A percentile compares a stretch with the other conserved stretches of the same genome.
phyloP scores from a whole-genome alignment of 2,797 vertebrate genomes.

The Galago senegalensis region DNA sequence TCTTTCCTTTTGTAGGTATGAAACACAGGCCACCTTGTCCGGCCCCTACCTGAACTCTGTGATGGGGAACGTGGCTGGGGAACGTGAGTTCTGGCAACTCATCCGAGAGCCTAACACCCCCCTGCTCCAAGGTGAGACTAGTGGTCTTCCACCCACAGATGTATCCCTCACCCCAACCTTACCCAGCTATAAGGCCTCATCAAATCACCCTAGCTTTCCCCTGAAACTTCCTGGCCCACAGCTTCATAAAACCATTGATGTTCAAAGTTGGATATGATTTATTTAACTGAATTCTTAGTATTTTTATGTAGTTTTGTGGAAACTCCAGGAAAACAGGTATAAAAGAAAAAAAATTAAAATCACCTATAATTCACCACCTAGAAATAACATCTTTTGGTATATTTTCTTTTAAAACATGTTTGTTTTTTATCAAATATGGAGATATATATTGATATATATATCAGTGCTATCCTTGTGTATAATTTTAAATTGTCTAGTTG shows the following conservation, averaged over 20 bases:
- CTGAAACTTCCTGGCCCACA: not conserved
- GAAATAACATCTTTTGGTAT: not conserved
- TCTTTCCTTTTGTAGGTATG: conserved; percentile 89
- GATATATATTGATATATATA: not conserved
- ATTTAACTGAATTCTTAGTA: not conserved
- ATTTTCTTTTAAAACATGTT: conserved; percentile 28
- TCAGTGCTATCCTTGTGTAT: not conserved
- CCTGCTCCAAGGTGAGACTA: conserved; percentile 76
- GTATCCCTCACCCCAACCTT: not conserved
- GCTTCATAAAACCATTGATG: not conserved
- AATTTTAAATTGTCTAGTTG: conserved; percentile 1
- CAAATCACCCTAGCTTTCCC: not conserved
- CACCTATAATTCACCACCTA: not conserved
- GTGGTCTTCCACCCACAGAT: not conserved
- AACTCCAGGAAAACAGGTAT: not conserved
- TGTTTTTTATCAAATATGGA: conserved; percentile 2
- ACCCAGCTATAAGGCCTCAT: not conserved
- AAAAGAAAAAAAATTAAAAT: not conserved
- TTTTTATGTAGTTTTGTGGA: not conserved
- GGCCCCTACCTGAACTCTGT: conserved; percentile 93
- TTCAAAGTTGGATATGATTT: not conserved
- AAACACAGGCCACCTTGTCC: conserved; percentile 91
- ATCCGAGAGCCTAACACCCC: conserved; percentile 85
- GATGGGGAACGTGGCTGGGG: conserved; percentile 91
- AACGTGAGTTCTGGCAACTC: conserved; percentile 94